Base-by-base conservation (phyloP, 2,797 vertebrate species). In the Ispidina picta region DNA sequence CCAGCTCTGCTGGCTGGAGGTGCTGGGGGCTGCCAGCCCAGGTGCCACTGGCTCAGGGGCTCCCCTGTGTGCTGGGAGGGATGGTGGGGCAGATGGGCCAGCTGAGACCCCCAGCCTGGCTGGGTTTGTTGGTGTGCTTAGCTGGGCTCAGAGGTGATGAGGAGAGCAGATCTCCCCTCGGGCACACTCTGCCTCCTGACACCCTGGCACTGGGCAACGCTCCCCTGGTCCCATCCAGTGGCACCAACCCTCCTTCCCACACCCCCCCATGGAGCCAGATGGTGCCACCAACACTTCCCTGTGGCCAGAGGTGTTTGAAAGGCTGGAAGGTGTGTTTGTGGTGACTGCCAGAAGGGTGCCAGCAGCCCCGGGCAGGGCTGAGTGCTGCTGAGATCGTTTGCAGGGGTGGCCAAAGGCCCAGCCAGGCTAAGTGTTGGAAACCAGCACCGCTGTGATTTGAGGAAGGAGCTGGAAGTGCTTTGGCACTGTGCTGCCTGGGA, bases 151-250 rank as follows among this genome's bases (percentile, higher is more conserved):
- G 3, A 6, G 56, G 62, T 69, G 44, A 5, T 68, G 4, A 64
- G 81, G 28, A 82, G 51, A 39, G 69, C 86, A 56, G 89, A 48
- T 2, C 60, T 72, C 18, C 86, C 60, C 74, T 70, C 55, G 0
- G 0, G 79, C 77, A 35, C 43, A 5, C 59, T 10, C n/a, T 8
- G 0, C 37, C 49, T 73, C 56, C 80, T 9, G 23, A 58, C 62
- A 29, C 41, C 43, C 25, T 2, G 63, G 54, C 2, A 2, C 72
- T 20, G 33, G n/a, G 78, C 2, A 20, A 26, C 29, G 54, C 5
- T 64, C 66, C 43, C 23, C 33, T 2, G 1, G 64, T 48, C 9
- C 26, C 1, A 0, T 10, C 25, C 69, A 25, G 39, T 0, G 0
- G 48, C 66, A 54, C n/a, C 13, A 1, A 5, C 1, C 31, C 25